phyloP scores from a whole-genome alignment of 2,888 invertebrate species.

The Tyria jacobaeae region DNA sequence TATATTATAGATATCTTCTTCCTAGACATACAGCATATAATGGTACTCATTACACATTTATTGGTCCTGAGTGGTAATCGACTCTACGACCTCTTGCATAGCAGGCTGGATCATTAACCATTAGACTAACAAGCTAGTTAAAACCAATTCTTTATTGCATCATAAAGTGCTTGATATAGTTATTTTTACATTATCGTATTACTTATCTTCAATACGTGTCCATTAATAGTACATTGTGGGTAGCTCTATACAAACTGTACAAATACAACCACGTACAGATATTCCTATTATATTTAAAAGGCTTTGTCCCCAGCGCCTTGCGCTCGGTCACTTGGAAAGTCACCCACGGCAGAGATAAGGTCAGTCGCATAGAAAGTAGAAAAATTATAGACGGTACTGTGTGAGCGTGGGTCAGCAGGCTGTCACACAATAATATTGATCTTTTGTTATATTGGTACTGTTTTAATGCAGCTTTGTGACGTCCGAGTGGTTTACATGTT shows the following conservation, averaged over 20 bases:
- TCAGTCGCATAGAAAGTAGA: constrained; percentile 45
- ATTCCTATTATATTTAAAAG: constrained; percentile 9
- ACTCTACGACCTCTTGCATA: no score
- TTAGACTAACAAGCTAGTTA: no score
- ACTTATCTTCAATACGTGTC: no score
- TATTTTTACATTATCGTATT: no score
- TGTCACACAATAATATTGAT: constrained; percentile 19
- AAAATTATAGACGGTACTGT: constrained; percentile 38
- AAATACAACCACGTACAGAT: not conserved
- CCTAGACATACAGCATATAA: no score
- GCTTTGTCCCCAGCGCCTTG: constrained; percentile 16
- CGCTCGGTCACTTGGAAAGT: constrained; percentile 19
- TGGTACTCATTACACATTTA: no score
- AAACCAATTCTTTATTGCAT: no score
- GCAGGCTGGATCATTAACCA: no score
- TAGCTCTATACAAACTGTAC: not conserved
- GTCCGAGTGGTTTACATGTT: not conserved
- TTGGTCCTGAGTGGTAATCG: no score
- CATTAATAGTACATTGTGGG: no score
- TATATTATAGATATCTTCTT: no score
- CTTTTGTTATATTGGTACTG: constrained; percentile 16
- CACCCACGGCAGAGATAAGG: constrained; percentile 20
- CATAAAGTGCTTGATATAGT: no score
- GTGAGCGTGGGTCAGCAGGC: constrained; percentile 23
- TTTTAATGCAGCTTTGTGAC: constrained; percentile 3